Base-by-base conservation (phyloP, 2,888 invertebrate genomes). In the Marronus borbonicus region DNA sequence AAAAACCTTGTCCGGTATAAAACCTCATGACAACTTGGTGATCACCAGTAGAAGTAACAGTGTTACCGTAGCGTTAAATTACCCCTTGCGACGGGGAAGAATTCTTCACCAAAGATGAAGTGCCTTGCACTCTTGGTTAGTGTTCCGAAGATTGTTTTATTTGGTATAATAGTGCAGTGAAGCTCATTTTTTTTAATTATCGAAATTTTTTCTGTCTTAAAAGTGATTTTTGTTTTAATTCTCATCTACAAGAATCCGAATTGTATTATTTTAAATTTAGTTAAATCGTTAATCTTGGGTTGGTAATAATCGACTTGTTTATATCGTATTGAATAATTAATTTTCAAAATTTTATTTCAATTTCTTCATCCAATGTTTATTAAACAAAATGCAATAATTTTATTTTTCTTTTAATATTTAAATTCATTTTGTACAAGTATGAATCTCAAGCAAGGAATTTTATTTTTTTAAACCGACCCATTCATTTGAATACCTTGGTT, bases 91-190 rank as follows among this genome's bases (percentile, higher is more conserved):
- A 52, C 70, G 82, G 81, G 84, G 84, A 82, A 83, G 12, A 81
- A 78, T 82, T 75, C 81, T 77, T 78, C 78, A 80, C 81, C 44
- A 83, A 87, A 84, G 81, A 89, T 89, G 89, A 88, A 86, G 88
- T 88, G 88, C 85, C 86, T 87, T 83, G 85, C 87, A 85, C 84
- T 88, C 81, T 84, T 89, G 89, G 89, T 89, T 87, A 88, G 89
- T 89, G 79, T n/a, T 52, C 3, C n/a, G 4, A 58, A 52, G n/a
- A 49, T 65, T 64, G n/a, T 24, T 44, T 69, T 55, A 14, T 24
- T 69, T 39, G 8, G 14, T 50, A 12, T 10, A 14, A 1, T 17
- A 44, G 70, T 70, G 70, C 12, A 44, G 31, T 28, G 28, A 14
- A 10, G 8, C 10, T 66, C 0, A 24, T 31, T 2, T 20, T 14